Base-by-base conservation (phyloP, 2,888 invertebrate genomes). In the Panopea generosa region DNA sequence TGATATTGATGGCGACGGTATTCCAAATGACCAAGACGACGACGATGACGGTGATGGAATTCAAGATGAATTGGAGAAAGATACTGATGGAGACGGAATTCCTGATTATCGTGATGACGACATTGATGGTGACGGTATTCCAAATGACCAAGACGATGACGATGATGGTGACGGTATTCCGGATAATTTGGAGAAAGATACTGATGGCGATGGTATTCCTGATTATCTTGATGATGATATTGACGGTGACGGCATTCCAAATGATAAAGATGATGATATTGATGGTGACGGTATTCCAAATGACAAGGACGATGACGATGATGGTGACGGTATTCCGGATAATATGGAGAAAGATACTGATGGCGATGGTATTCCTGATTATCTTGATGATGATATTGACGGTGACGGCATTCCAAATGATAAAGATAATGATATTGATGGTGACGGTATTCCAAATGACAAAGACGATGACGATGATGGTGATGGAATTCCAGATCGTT, bases 311-410 rank as follows among this genome's bases (percentile, higher is more conserved):
- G 84, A 89, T 38, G 89, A 89, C 45, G 78, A 60, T 43, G 84
- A 87, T 66, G 85, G 85, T 24, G 90, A 90, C 78, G 90, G 90
- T 26, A 90, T 90, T n/a, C 91, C 91, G 1, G 92, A 90, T 7
- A 84, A 88, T 83, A 26, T 77, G 11, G 82, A 86, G 33, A 65
- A 83, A 43, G 91, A 90, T 66, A 82, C 80, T 18, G 90, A 91
- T 76, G 85, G 85, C 33, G 90, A 91, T 75, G 90, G 90, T 6
- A 89, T 91, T 60, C 90, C 89, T 6, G 90, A 89, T 75, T 57
- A 83, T 68, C 57, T 66, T 14, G 87, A 88, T 20, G 72, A 86
- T 26, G 91, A 91, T 70, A 84, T 76, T n/a, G 90, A 91, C 63
- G 90, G 89, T 1, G 90, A 91, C 84, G 90, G 90, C 20, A 90